phyloP scores from a whole-genome alignment of 2,113 vertebrate genomes.

The Tricholaema leucomelas region DNA sequence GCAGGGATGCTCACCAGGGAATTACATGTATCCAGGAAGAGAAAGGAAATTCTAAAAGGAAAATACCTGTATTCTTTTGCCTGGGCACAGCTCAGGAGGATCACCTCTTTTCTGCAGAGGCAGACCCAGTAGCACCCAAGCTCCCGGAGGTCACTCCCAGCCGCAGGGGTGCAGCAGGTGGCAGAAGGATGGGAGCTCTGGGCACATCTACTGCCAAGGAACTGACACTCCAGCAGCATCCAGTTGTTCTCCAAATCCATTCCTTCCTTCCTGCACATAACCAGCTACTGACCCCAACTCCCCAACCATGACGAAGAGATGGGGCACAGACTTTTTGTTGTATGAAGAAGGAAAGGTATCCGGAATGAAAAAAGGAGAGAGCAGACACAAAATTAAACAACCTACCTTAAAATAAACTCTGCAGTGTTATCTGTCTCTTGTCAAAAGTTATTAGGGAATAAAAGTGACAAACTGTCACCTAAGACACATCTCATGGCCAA shows the following conservation, averaged over 20 bases:
- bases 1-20: neutral
- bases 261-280: neutral
- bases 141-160: neutral
- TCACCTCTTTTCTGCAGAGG: neutral
- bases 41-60: neutral
- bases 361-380: neutral
- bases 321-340: neutral
- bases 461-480: constrained; percentile 27
- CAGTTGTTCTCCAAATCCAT: constrained; percentile 4
- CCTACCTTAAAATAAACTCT: constrained; percentile 33
- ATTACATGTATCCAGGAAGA: neutral
- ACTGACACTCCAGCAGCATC: neutral
- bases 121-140: neutral
- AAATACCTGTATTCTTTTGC: neutral
- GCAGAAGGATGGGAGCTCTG: neutral
- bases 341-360: neutral
- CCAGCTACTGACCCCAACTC: neutral
- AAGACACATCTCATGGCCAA: constrained; percentile 27
- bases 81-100: neutral
- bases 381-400: neutral
- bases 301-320: neutral
- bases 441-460: constrained; percentile 35
- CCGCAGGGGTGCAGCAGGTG: rapidly evolving
- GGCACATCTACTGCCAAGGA: neutral
- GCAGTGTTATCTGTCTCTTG: constrained; percentile 4